These are phyloP conservation scores for Rotaria magnacalcarata DNA, from an alignment of 2,888 invertebrate genomes.

Conservation along the genomic window DNA sequence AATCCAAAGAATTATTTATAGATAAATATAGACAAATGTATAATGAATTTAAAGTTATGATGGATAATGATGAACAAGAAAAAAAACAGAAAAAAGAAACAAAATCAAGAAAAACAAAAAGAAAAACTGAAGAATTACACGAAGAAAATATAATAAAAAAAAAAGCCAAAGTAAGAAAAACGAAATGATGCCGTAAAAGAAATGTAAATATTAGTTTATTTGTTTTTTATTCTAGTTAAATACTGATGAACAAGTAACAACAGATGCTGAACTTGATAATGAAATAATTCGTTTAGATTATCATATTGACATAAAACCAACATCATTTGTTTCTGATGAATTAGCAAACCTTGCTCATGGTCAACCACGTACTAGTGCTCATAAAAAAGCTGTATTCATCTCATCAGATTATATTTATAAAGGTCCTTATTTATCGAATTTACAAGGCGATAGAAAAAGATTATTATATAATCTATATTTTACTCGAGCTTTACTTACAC, in stretches of 20 bases:
- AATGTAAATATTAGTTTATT: too few relatives aligned
- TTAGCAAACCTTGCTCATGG: not conserved
- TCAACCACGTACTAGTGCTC: not conserved
- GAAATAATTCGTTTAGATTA: not conserved
- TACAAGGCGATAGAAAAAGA: not conserved
- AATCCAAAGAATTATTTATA: not conserved
- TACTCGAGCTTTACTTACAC: not conserved
- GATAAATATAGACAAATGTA: constrained; percentile 13
- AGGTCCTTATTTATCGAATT: not conserved
- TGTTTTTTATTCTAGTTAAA: not conserved
- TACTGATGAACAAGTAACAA: not conserved
- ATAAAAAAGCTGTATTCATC: not conserved
- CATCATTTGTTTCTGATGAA: not conserved
- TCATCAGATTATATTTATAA: constrained; percentile 1
- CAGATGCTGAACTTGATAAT: not conserved
- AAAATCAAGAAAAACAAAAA: not conserved
- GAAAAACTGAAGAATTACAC: not conserved
- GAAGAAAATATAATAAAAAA: not conserved
- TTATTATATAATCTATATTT: not conserved
- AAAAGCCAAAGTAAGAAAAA: not conserved
- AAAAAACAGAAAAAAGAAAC: not conserved
- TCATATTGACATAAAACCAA: not conserved
- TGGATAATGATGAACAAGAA: constrained; percentile 1
- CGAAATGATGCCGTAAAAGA: too few relatives aligned
- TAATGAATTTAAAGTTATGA: not conserved